These are phyloP conservation scores for Callyntrura sp. DNA, from an alignment of 2,888 invertebrate species.

Conservation along the genomic window DNA sequence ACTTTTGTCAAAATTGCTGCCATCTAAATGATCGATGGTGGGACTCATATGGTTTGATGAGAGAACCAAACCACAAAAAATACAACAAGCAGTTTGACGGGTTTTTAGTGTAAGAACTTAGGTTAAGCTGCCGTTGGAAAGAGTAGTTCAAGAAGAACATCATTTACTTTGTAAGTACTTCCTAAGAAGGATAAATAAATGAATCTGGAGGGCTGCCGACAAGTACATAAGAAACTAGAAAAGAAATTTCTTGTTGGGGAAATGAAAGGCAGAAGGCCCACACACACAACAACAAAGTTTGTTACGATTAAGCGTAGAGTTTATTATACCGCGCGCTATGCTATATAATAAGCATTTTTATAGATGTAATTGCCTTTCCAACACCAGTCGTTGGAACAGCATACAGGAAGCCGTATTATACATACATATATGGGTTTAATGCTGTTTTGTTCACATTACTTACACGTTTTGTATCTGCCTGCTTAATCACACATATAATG, in stretches of 20 bases:
- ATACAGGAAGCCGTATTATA: background rate
- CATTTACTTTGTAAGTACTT: conserved; percentile 65
- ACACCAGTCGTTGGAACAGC: background rate
- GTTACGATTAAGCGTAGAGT: background rate
- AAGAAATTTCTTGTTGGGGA: conserved; percentile 5
- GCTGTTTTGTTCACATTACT: too few relatives aligned
- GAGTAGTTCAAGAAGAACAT: conserved; percentile 52
- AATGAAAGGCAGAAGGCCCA: background rate
- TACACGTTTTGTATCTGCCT: background rate
- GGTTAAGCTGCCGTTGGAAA: conserved; percentile 44
- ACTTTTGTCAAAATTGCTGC: conserved; percentile 64
- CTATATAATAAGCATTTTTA: background rate
- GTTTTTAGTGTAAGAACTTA: conserved; percentile 50
- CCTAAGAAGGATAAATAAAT: conserved; percentile 75
- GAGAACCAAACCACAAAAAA: conserved; percentile 47
- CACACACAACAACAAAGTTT: conserved; percentile 4
- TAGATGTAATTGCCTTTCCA: too few relatives aligned
- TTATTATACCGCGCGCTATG: background rate
- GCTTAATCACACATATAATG: background rate
- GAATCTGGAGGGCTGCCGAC: conserved; percentile 64
- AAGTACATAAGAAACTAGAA: conserved; percentile 12
- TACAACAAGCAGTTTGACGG: conserved; percentile 64
- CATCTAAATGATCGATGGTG: conserved; percentile 69
- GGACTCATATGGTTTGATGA: conserved; percentile 38
- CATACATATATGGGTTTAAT: too few relatives aligned